A percentile compares a stretch with the other conserved stretches of the same genome.
Conservation (phyloP, 2,888 invertebrate species). For the Microplitis manilae region DNA sequence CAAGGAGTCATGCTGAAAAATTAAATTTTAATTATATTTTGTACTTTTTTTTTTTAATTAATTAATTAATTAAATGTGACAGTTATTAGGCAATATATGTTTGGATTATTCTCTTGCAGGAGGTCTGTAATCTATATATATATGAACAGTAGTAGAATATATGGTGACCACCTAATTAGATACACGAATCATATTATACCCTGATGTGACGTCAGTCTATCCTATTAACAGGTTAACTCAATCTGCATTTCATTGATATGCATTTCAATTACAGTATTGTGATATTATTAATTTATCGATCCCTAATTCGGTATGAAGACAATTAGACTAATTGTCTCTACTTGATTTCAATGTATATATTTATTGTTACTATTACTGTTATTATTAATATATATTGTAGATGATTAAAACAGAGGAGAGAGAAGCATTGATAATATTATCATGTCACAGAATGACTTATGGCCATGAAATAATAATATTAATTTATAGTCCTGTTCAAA, state of each 20-base stretch:
- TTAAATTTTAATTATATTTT: constrained; percentile 12
- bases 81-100: background rate
- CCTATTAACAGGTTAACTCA: constrained; percentile 52
- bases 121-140: constrained; percentile 13
- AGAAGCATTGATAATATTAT: background rate
- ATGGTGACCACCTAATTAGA: constrained; percentile 51
- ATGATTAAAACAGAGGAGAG: too few species aligned
- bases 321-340: constrained; percentile 7
- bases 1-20: background rate
- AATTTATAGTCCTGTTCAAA: background rate
- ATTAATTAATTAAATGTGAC: background rate
- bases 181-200: constrained; percentile 50
- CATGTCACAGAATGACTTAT: background rate
- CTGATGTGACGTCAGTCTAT: constrained; percentile 47
- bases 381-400: background rate
- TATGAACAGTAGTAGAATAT: constrained; percentile 22
- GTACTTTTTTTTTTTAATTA: background rate
- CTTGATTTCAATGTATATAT: background rate
- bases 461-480: background rate
- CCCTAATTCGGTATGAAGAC: constrained; percentile 22
- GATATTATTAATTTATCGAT: constrained; percentile 42
- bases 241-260: constrained; percentile 54
- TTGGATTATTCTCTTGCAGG: constrained; percentile 42
- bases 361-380: background rate
- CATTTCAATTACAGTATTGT: constrained; percentile 41